Percentiles rank a stretch among this genome's conserved stretches.
Evolutionary conservation across 2,797 vertebrate genomes (phyloP).

Genomic region (Zalophus californianus): DNA sequence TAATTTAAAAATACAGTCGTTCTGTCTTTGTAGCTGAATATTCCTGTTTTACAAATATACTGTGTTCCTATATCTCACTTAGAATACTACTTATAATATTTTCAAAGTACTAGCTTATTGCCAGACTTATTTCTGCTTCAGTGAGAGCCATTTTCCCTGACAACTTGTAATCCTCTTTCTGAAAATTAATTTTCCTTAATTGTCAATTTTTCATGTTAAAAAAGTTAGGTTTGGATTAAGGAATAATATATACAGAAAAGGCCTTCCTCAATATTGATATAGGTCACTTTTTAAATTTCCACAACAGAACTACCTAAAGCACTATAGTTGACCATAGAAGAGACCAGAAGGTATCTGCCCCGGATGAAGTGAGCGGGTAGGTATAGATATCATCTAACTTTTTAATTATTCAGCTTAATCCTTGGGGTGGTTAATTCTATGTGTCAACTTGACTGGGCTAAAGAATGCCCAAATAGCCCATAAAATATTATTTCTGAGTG

Average conservation of each 20-base stretch:
- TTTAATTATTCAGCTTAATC: neutral
- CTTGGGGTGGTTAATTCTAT: neutral
- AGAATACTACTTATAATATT: neutral
- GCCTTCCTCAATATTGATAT: neutral
- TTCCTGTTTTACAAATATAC: neutral
- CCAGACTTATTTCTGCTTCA: neutral
- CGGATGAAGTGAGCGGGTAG: neutral
- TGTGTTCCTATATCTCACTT: neutral
- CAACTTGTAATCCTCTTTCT: neutral
- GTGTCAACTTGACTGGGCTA: neutral
- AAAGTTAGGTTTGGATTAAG: neutral
- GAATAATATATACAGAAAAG: neutral
- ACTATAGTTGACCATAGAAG: neutral
- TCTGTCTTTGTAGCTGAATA: neutral
- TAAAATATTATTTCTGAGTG: neutral
- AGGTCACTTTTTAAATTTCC: neutral
- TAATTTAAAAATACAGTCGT: neutral
- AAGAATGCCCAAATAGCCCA: neutral
- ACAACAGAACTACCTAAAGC: neutral
- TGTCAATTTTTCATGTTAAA: neutral
- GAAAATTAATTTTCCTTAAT: neutral
- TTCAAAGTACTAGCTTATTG: neutral
- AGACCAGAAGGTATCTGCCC: neutral
- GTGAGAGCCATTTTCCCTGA: neutral
- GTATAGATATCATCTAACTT: fast-evolving